Evolutionary conservation across 2,113 vertebrate species (phyloP).

Genomic region (Mesitornis unicolor): DNA sequence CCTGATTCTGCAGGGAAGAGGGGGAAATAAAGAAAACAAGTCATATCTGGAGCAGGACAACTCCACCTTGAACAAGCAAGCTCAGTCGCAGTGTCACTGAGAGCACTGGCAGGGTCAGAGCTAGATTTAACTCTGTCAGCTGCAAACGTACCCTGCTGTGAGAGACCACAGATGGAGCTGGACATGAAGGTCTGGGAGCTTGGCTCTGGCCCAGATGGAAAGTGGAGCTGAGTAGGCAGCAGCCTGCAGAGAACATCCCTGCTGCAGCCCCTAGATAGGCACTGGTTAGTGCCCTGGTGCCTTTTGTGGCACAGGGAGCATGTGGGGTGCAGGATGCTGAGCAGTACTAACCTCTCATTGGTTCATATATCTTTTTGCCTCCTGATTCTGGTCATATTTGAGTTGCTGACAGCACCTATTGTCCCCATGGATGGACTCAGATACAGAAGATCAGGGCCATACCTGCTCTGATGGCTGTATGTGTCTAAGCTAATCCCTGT

Average conservation of each 20-base stretch:
- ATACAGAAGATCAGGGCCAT: background rate
- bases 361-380: background rate
- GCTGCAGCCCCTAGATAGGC: background rate
- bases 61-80: slow-evolving; percentile 23
- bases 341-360: background rate
- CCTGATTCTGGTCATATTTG: background rate
- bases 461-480: background rate
- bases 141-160: background rate
- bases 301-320: background rate
- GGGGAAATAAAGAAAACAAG: background rate
- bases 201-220: background rate
- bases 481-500: background rate
- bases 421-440: background rate
- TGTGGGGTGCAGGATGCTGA: background rate
- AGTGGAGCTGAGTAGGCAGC: background rate
- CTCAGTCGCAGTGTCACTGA: background rate
- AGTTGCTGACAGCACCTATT: background rate
- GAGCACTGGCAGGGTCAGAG: background rate
- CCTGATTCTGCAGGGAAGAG: slow-evolving; percentile 8
- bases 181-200: background rate
- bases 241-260: background rate
- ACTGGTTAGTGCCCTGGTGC: background rate
- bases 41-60: background rate
- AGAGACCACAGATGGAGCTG: background rate
- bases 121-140: background rate